phyloP scores from a whole-genome alignment of 1,140 invertebrate genomes.

The Paracyclopina nana region DNA sequence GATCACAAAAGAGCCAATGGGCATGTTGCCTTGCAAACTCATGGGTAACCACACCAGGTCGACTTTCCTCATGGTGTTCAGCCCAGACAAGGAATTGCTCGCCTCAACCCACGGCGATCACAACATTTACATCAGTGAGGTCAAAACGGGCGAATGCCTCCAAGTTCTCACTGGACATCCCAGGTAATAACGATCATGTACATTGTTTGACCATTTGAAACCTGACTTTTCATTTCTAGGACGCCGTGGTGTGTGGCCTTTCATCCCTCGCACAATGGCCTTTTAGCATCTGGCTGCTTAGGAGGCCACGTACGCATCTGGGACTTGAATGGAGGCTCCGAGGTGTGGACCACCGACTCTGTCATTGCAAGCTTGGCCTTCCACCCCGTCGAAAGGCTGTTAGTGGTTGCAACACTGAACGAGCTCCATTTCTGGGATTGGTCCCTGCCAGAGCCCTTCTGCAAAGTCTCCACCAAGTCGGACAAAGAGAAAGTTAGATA shows the following conservation, averaged over 20 bases:
- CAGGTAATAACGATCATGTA: too few species aligned
- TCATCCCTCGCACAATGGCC: slow-evolving; percentile 52
- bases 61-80: slow-evolving; percentile 13
- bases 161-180: slow-evolving; percentile 51
- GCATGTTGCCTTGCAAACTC: background rate
- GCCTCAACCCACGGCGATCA: slow-evolving; percentile 81
- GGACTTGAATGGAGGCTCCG: slow-evolving; percentile 73
- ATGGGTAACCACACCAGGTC: slow-evolving; percentile 2
- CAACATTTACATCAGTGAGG: slow-evolving; percentile 66
- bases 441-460: slow-evolving; percentile 52
- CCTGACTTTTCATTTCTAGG: too few species aligned
- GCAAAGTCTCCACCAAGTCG: slow-evolving; percentile 25
- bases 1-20: background rate
- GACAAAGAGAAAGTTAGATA: slow-evolving; percentile 34
- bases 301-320: slow-evolving; percentile 74
- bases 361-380: slow-evolving; percentile 69
- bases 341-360: slow-evolving; percentile 49
- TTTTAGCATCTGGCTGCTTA: slow-evolving; percentile 55
- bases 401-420: slow-evolving; percentile 66
- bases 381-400: slow-evolving; percentile 55
- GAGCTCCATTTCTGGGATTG: slow-evolving; percentile 77
- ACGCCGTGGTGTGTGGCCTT: slow-evolving; percentile 80
- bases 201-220: too few species aligned
- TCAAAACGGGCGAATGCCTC: slow-evolving; percentile 49
- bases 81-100: slow-evolving; percentile 41